Base-by-base conservation (phyloP, 2,888 invertebrate species). In the Hybos culiciformis region DNA sequence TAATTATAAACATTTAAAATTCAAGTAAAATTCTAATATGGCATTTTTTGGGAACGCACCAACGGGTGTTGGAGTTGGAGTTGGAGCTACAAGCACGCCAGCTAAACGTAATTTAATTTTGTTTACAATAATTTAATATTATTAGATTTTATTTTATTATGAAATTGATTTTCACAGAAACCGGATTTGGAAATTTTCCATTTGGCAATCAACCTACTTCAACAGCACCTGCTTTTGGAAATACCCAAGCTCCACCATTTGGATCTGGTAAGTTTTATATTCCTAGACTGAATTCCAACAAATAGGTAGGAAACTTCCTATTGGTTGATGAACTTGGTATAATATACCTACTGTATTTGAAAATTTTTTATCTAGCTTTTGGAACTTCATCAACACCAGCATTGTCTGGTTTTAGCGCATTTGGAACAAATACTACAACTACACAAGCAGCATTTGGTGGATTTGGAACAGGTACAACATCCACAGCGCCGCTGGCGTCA, bases 81-180 rank as follows among this genome's bases (percentile, higher is more conserved):
- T n/a, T n/a, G n/a, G n/a, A n/a, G n/a, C n/a, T n/a, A n/a, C n/a
- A n/a, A 66, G 65, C 53, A 66, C 66, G 41, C 66, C 64, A 48
- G 67, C 73, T 17, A 75, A 75, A 69, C 73, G 75, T 76, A 62
- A 70, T 18, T 18, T 34, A 4, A 34, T 11, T 34, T 5, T 19
- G 12, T 15, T 14, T n/a, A 17, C 15, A 33, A 7, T 14, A 31
- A 31, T 14, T 4, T 26, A 12, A 5, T 3, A 31, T 31, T 14
- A 32, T 32, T 15, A 17, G 8, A 15, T 15, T 15, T 4, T 52
- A n/a, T n/a, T n/a, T n/a, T n/a, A n/a, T n/a, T n/a, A n/a, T n/a
- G n/a, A n/a, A n/a, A n/a, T n/a, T n/a, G 44, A 67, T 66, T 46
- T 72, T 72, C 5, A 59, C 63, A n/a, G 60, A 63, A 24, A 66